A percentile compares a stretch with the other conserved stretches of the same genome.
phyloP scores from a whole-genome alignment of 2,797 vertebrate species.

The Macroramphosus scolopax region DNA sequence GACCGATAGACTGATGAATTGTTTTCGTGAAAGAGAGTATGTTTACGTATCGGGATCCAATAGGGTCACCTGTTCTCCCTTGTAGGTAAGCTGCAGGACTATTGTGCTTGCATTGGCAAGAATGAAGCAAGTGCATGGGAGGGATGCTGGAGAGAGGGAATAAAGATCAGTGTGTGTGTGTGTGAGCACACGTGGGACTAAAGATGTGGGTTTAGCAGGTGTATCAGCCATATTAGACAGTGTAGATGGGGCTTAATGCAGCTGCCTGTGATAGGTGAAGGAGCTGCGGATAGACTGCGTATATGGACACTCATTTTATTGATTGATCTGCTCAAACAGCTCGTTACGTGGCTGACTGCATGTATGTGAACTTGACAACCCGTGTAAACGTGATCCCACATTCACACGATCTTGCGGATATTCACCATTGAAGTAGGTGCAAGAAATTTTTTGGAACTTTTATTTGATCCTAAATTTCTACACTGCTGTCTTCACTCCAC shows the following conservation, averaged over 20 bases:
- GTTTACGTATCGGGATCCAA: constrained; percentile 33
- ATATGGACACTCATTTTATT: constrained; percentile 23
- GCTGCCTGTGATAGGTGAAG: constrained; percentile 35
- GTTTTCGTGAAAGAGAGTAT: constrained; percentile 12
- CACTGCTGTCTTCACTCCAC: too few relatives aligned
- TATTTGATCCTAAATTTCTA: too few relatives aligned
- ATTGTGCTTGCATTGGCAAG: constrained; percentile 64
- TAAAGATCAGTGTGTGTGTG: constrained; percentile 3
- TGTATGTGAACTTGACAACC: background rate
- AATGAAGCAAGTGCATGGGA: constrained; percentile 22
- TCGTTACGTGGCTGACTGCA: background rate
- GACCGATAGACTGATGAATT: constrained; percentile 37
- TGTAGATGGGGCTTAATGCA: constrained; percentile 34
- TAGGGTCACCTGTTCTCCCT: constrained; percentile 49
- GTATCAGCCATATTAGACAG: constrained; percentile 41
- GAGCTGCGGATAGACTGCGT: constrained; percentile 10
- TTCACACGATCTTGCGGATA: too few relatives aligned
- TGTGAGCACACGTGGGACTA: background rate
- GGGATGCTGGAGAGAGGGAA: too few relatives aligned
- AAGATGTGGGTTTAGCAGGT: constrained; percentile 39
- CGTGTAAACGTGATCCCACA: too few relatives aligned
- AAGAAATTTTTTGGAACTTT: too few relatives aligned
- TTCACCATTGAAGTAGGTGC: too few relatives aligned
- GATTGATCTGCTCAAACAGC: constrained; percentile 28
- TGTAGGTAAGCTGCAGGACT: constrained; percentile 27